phyloP scores from a whole-genome alignment of 2,888 invertebrate species.

The Caenorhabditis drosophilae region DNA sequence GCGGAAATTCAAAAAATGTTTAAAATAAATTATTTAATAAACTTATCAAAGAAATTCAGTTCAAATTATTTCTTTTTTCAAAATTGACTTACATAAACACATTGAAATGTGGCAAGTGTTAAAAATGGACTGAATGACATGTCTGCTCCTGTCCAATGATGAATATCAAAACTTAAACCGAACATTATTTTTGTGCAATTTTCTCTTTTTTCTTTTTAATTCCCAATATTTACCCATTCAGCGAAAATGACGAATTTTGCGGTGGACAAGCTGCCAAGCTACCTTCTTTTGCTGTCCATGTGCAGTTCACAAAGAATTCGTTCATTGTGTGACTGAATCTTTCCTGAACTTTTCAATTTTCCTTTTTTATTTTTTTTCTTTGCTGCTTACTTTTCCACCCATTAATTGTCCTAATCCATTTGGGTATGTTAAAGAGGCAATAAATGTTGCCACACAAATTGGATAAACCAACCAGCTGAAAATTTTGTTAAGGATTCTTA shows the following conservation, averaged over 20 bases:
- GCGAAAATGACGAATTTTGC: too few species aligned
- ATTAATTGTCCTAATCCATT: constrained; percentile 86
- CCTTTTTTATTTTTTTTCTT: neutral
- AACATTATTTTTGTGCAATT: too few species aligned
- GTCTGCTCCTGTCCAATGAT: constrained; percentile 38
- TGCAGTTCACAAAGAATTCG: constrained; percentile 62
- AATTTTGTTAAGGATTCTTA: too few species aligned
- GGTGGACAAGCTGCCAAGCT: constrained; percentile 30
- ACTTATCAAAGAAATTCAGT: too few species aligned
- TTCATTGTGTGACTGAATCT: constrained; percentile 53
- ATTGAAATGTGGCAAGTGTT: constrained; percentile 36
- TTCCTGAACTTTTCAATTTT: constrained; percentile 38
- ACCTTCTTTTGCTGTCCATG: constrained; percentile 48
- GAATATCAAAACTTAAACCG: constrained; percentile 16
- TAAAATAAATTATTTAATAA: too few species aligned
- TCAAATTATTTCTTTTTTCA: neutral
- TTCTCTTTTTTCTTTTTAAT: too few species aligned
- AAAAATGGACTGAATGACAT: constrained; percentile 17
- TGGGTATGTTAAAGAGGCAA: constrained; percentile 87
- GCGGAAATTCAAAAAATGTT: too few species aligned
- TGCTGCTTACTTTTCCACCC: constrained; percentile 71
- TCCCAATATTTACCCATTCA: too few species aligned
- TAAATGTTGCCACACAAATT: constrained; percentile 77
- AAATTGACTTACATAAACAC: constrained; percentile 36
- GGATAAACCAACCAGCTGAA: constrained; percentile 92